Percentiles rank a stretch among this genome's conserved stretches.
Conservation (phyloP, 2,797 vertebrate genomes). For the Liasis olivaceus region DNA sequence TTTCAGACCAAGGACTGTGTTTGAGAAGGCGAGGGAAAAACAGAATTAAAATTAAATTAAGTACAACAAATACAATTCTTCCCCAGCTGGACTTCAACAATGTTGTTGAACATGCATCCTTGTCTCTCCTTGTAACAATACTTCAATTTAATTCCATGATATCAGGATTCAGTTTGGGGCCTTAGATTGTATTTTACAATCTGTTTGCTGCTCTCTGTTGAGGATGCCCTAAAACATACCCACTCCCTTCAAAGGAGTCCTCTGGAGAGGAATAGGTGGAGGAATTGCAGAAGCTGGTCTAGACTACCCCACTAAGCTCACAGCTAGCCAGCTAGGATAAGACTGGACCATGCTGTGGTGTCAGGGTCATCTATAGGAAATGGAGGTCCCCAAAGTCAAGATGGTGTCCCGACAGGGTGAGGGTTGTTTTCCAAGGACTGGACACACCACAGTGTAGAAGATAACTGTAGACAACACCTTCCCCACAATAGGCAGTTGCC, state of each 20-base stretch:
- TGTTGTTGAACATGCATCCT: too few relatives aligned
- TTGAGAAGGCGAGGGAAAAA: too few relatives aligned
- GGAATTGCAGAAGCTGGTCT: not conserved
- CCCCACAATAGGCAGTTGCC: not conserved
- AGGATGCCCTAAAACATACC: not conserved
- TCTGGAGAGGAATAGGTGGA: not conserved
- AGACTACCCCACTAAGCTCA: not conserved
- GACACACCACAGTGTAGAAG: not conserved
- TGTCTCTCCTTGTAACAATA: too few relatives aligned
- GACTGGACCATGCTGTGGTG: not conserved
- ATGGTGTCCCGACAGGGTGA: not conserved
- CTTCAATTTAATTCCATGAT: not conserved
- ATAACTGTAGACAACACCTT: not conserved
- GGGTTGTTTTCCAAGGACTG: not conserved
- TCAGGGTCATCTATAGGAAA: not conserved
- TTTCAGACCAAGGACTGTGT: too few relatives aligned
- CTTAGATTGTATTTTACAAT: not conserved
- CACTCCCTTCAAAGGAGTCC: not conserved
- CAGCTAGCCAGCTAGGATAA: not conserved
- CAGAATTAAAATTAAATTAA: not conserved
- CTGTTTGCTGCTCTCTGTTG: not conserved
- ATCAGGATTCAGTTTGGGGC: not conserved
- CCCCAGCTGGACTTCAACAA: too few relatives aligned
- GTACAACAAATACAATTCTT: not conserved
- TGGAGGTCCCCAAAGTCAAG: not conserved